Percentiles rank a stretch among this genome's conserved stretches.
Conservation (phyloP, 2,113 vertebrate genomes). For the Alectura lathami region DNA sequence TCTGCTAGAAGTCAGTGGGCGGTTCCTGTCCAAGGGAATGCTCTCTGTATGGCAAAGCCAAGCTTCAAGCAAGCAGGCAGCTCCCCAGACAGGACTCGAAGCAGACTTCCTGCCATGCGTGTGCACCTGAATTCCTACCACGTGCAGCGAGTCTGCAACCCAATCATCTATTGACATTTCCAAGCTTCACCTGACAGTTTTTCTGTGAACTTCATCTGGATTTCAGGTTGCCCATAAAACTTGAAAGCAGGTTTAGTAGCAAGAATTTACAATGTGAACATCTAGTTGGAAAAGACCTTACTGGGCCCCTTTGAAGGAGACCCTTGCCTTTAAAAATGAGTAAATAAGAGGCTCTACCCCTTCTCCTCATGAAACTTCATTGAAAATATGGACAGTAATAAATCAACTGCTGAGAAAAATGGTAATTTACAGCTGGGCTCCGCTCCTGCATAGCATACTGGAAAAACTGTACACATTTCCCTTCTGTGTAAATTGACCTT, state of each 20-base stretch:
- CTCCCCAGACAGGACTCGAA: neutral
- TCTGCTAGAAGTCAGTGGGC: neutral
- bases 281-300: constrained; percentile 4
- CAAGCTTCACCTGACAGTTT: neutral
- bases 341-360: constrained; percentile 4
- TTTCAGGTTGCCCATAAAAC: constrained; percentile 34
- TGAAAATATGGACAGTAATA: constrained; percentile 30
- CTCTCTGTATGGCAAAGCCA: neutral
- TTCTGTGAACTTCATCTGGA: constrained; percentile 13
- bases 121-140: neutral
- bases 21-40: neutral
- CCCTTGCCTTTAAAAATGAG: neutral
- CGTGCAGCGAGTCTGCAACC: neutral
- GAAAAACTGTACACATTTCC: constrained; percentile 16
- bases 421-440: neutral
- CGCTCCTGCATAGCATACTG: neutral
- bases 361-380: constrained; percentile 2
- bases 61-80: neutral
- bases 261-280: constrained; percentile 45
- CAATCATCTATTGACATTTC: neutral
- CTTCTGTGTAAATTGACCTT: neutral
- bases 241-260: constrained; percentile 9
- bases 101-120: neutral
- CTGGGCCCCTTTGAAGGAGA: neutral
- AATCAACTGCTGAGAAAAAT: constrained; percentile 11